These are phyloP conservation scores for Apodemia duryi DNA, from an alignment of 2,888 invertebrate species.

Conservation along the genomic window DNA sequence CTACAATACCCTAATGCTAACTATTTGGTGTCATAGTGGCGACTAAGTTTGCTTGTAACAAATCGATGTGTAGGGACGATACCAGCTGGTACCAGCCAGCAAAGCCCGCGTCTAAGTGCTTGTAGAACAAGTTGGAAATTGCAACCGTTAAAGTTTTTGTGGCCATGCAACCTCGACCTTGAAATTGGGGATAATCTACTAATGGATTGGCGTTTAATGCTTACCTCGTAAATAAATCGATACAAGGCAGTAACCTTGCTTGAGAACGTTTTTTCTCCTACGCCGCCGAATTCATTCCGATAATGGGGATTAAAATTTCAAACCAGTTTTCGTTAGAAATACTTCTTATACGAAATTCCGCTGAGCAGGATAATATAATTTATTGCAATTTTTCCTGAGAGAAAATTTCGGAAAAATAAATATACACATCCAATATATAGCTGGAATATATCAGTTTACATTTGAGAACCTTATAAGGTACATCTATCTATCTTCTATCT, in stretches of 20 bases:
- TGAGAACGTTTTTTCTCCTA: no score
- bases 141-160: conserved; percentile 59
- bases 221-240: conserved; percentile 4
- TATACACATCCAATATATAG: no score
- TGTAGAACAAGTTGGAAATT: conserved; percentile 60
- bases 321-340: no score
- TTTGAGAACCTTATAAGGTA: no score
- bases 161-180: conserved; percentile 51
- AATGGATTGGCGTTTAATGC: conserved; percentile 24
- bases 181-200: conserved; percentile 30
- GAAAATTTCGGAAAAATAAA: no score
- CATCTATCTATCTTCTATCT: no score
- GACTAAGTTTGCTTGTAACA: conserved; percentile 50
- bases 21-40: conserved; percentile 51
- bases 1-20: conserved; percentile 37
- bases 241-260: neutral
- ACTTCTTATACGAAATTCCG: no score
- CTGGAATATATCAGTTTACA: no score
- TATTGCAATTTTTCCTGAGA: no score
- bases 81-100: conserved; percentile 54
- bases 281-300: no score
- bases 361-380: no score
- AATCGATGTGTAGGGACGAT: conserved; percentile 64
- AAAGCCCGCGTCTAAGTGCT: conserved; percentile 44
- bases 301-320: no score